Evolutionary conservation across 2,113 vertebrate genomes (phyloP).

Genomic region (Eublepharis macularius): DNA sequence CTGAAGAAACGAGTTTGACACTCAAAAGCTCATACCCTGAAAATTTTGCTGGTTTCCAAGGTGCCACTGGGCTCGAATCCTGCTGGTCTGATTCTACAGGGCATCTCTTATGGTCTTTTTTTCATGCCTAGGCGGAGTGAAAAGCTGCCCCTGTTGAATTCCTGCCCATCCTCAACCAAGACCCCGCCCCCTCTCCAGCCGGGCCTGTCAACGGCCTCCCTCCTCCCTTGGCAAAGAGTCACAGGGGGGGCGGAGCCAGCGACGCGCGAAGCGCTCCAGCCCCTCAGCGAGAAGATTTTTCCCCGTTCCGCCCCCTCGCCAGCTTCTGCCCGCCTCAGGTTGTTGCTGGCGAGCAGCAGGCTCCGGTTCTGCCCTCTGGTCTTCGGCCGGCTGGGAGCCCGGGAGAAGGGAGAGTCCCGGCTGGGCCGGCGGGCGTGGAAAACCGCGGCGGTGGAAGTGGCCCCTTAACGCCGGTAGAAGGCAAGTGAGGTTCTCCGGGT

Average conservation of each 20-base stretch:
- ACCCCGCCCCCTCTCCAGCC: not conserved
- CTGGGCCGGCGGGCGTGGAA: not conserved
- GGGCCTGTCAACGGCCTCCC: conserved; percentile 14
- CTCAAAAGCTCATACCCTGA: no score
- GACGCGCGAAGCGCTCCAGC: conserved; percentile 26
- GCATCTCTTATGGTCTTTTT: no score
- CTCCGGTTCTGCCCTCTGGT: not conserved
- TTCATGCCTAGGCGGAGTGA: no score
- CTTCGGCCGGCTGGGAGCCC: not conserved
- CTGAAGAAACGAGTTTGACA: no score
- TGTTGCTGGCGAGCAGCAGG: not conserved
- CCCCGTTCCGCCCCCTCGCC: not conserved
- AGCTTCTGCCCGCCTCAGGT: not conserved
- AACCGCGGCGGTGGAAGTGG: no score
- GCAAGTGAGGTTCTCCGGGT: conserved; percentile 18
- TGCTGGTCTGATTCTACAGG: no score
- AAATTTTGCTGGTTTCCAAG: no score
- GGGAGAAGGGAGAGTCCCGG: not conserved
- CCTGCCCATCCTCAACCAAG: no score
- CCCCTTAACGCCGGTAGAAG: no score
- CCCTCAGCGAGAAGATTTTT: not conserved
- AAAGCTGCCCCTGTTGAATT: not conserved
- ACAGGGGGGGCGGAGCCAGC: conserved; percentile 61
- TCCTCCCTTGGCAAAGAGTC: conserved; percentile 9
- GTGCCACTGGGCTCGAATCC: no score